Conservation (phyloP, 2,113 vertebrate species). For the Macrotis lagotis region DNA sequence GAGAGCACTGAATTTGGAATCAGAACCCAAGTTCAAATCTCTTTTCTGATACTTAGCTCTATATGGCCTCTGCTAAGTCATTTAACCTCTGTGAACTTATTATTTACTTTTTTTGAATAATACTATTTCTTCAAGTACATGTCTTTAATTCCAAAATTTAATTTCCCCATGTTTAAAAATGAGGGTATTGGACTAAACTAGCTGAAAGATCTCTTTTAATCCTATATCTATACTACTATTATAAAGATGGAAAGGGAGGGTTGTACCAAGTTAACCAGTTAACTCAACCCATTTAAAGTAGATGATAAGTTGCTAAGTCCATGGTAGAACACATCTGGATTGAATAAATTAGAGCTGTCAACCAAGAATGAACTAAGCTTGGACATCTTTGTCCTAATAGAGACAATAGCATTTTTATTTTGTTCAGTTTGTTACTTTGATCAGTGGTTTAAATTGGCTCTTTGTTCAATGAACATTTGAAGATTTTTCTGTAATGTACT, state of each 20-base stretch:
- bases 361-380: background rate
- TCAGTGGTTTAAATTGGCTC: background rate
- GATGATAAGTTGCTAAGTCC: background rate
- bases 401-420: background rate
- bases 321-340: background rate
- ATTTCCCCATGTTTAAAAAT: background rate
- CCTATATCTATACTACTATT: background rate
- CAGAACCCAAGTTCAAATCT: background rate
- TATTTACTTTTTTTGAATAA: background rate
- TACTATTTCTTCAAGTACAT: background rate
- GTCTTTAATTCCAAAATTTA: background rate
- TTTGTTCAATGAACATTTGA: background rate
- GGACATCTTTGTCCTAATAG: background rate
- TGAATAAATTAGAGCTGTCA: background rate
- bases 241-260: background rate
- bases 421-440: no score
- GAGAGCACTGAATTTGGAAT: background rate
- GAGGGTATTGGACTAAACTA: background rate
- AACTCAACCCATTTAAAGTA: background rate
- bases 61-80: background rate
- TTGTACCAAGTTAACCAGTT: background rate
- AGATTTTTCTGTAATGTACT: background rate
- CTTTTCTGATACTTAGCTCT: background rate
- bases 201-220: background rate
- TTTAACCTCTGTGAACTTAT: background rate